Conservation (phyloP, 2,888 invertebrate genomes). For the Apantesis nais region DNA sequence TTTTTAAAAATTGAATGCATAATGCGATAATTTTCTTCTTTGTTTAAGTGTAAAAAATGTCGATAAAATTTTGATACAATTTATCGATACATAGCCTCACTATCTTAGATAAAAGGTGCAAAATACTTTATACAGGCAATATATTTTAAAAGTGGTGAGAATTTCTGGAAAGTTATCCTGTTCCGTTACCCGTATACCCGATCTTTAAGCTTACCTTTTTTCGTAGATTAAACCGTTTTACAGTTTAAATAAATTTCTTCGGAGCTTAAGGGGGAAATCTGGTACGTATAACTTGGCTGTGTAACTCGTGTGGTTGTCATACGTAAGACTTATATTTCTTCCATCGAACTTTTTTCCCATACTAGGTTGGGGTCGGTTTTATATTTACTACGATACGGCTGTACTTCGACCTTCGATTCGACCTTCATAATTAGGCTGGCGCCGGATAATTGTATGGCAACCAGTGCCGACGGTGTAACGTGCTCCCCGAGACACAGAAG, state of each 20-base stretch:
- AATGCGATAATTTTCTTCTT: not conserved
- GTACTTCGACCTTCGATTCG: no score
- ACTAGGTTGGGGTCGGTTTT: no score
- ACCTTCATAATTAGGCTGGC: no score
- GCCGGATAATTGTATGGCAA: no score
- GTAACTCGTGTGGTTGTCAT: not conserved
- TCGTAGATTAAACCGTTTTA: constrained; percentile 34
- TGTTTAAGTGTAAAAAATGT: not conserved
- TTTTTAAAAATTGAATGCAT: not conserved
- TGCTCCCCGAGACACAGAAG: no score
- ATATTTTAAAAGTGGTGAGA: constrained; percentile 44
- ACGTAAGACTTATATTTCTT: not conserved
- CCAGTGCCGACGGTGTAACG: no score
- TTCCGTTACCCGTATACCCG: constrained; percentile 22
- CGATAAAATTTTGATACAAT: not conserved
- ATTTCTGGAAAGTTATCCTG: constrained; percentile 36
- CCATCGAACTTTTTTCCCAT: no score
- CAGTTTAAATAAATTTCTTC: constrained; percentile 15
- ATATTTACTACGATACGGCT: no score
- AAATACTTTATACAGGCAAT: constrained; percentile 40
- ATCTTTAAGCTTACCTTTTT: constrained; percentile 27
- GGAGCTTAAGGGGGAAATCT: not conserved
- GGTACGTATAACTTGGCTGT: not conserved
- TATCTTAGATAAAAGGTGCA: constrained; percentile 38
- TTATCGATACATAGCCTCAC: constrained; percentile 19